These are phyloP conservation scores for Baccha elongata DNA, from an alignment of 2,888 invertebrate genomes.

Conservation along the genomic window DNA sequence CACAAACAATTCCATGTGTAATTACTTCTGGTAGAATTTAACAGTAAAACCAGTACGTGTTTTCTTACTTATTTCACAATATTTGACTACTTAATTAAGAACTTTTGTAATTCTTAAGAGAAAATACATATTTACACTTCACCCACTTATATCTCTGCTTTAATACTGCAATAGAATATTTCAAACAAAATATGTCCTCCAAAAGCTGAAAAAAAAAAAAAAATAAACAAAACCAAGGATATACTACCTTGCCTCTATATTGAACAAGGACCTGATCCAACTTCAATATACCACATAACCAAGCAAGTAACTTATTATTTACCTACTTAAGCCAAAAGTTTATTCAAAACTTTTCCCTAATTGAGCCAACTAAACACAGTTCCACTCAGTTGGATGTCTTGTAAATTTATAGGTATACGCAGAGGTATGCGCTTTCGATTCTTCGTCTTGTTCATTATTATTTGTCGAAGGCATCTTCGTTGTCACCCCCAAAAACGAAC, in stretches of 20 bases:
- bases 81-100: conserved; percentile 11
- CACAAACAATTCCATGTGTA: too few relatives aligned
- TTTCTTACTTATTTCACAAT: neutral
- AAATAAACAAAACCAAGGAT: conserved; percentile 27
- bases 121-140: conserved; percentile 3
- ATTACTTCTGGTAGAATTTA: too few relatives aligned
- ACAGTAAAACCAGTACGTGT: too few relatives aligned
- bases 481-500: conserved; percentile 5
- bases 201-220: neutral
- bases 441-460: conserved; percentile 28
- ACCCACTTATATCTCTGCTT: neutral
- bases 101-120: neutral
- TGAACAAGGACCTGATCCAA: conserved; percentile 18
- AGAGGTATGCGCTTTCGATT: conserved; percentile 54
- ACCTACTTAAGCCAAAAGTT: conserved; percentile 66
- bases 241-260: neutral
- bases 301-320: conserved; percentile 61
- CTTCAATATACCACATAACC: neutral
- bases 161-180: neutral
- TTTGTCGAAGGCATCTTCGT: conserved; percentile 19
- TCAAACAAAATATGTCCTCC: conserved; percentile 2
- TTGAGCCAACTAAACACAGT: conserved; percentile 60
- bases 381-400: conserved; percentile 34
- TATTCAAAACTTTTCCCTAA: conserved; percentile 68
- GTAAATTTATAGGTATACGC: neutral